Conservation (phyloP, 2,113 vertebrate genomes). For the Nyctereutes procyonoides region DNA sequence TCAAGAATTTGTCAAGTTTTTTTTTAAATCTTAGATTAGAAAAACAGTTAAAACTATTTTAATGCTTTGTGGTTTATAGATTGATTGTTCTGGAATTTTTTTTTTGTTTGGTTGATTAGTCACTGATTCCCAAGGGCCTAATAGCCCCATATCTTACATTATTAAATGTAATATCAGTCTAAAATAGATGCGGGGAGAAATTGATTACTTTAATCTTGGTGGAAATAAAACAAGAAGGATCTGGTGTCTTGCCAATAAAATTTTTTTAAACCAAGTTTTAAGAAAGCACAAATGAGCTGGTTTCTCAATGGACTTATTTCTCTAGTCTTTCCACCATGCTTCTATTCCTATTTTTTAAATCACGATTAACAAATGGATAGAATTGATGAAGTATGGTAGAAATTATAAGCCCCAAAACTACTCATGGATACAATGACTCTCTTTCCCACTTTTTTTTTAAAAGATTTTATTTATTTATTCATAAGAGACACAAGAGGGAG, state of each 20-base stretch:
- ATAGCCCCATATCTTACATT: background rate
- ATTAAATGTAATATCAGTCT: slow-evolving; percentile 20
- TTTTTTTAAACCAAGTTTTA: background rate
- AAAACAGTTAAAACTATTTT: background rate
- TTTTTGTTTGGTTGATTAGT: background rate
- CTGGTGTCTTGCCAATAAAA: background rate
- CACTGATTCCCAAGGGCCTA: background rate
- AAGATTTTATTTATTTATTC: no score
- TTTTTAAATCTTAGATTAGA: background rate
- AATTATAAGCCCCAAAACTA: background rate
- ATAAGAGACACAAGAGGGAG: no score
- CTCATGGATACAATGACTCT: background rate
- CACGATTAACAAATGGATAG: background rate
- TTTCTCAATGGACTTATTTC: slow-evolving; percentile 32
- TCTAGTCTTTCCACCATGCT: background rate
- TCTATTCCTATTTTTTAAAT: background rate
- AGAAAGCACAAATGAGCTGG: background rate
- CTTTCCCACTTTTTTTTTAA: background rate
- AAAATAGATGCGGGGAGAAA: slow-evolving; percentile 15
- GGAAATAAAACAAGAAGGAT: background rate
- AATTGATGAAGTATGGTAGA: background rate
- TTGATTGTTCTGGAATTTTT: background rate
- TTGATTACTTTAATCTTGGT: background rate
- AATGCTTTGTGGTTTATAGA: background rate
- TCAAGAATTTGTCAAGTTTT: background rate